Conservation (phyloP, 1,140 invertebrate genomes). For the Carposina sasakii region DNA sequence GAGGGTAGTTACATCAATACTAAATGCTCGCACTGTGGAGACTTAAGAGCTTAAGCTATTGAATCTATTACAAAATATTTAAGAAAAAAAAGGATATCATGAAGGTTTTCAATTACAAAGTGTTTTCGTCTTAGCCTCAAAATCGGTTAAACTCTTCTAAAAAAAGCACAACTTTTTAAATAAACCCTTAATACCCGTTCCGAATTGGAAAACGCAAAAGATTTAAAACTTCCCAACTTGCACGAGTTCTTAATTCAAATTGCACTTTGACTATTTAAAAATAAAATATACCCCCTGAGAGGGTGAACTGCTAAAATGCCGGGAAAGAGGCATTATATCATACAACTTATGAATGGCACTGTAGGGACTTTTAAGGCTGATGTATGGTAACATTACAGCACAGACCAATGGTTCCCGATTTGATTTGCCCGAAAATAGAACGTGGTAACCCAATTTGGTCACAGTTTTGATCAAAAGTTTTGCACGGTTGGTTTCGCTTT, state of each 20-base stretch:
- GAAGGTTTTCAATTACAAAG: too few relatives aligned
- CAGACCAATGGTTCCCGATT: conserved; percentile 14
- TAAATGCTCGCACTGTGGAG: too few relatives aligned
- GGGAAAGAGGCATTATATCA: conserved; percentile 22
- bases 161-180: too few relatives aligned
- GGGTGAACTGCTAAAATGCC: not conserved
- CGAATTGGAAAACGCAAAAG: too few relatives aligned
- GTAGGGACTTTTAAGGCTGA: conserved; percentile 23
- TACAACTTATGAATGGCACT: conserved; percentile 27
- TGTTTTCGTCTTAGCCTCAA: too few relatives aligned
- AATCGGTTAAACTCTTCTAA: too few relatives aligned
- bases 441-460: not conserved
- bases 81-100: too few relatives aligned
- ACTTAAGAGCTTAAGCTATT: too few relatives aligned
- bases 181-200: too few relatives aligned
- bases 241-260: not conserved
- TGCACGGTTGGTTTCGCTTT: not conserved
- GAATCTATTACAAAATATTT: too few relatives aligned
- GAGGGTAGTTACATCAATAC: too few relatives aligned
- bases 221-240: not conserved
- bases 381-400: conserved; percentile 23
- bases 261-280: too few relatives aligned
- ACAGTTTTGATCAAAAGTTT: not conserved
- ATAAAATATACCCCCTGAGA: not conserved
- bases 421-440: not conserved